phyloP scores from a whole-genome alignment of 1,140 invertebrate species.

The Macrotrachela quadricornifera region DNA sequence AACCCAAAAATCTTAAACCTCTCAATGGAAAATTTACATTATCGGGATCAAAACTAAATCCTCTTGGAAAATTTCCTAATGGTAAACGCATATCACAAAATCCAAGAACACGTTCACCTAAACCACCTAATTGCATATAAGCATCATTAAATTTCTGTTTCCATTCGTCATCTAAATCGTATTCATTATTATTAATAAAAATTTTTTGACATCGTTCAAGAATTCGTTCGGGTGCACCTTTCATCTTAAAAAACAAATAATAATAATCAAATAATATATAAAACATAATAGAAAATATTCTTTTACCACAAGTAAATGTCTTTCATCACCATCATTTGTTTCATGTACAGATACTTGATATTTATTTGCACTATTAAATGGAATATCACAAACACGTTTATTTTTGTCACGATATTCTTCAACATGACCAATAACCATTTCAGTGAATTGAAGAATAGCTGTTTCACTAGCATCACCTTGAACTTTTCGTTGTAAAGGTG shows the following conservation, averaged over 20 bases:
- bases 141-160: slow-evolving; percentile 93
- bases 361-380: slow-evolving; percentile 26
- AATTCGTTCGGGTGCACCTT: slow-evolving; percentile 10
- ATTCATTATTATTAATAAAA: slow-evolving; percentile 5
- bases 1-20: slow-evolving; percentile 47
- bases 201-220: slow-evolving; percentile 9
- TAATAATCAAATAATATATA: no score
- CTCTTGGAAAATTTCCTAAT: slow-evolving; percentile 28
- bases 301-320: background rate
- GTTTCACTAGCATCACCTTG: slow-evolving; percentile 18
- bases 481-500: slow-evolving; percentile 5
- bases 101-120: slow-evolving; percentile 83
- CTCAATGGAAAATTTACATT: slow-evolving; percentile 39
- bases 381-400: slow-evolving; percentile 22
- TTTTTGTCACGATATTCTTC: slow-evolving; percentile 11
- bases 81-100: slow-evolving; percentile 36
- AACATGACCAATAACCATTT: slow-evolving; percentile 14
- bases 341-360: slow-evolving; percentile 10
- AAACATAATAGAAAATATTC: no score
- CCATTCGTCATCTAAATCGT: slow-evolving; percentile 42
- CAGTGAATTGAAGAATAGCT: slow-evolving; percentile 16
- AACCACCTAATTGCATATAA: slow-evolving; percentile 84
- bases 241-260: slow-evolving; percentile 38
- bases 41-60: slow-evolving; percentile 38
- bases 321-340: background rate